A percentile compares a stretch with the other conserved stretches of the same genome.
phyloP scores from a whole-genome alignment of 2,888 invertebrate genomes.

The Hirtodrosophila trivittata region DNA sequence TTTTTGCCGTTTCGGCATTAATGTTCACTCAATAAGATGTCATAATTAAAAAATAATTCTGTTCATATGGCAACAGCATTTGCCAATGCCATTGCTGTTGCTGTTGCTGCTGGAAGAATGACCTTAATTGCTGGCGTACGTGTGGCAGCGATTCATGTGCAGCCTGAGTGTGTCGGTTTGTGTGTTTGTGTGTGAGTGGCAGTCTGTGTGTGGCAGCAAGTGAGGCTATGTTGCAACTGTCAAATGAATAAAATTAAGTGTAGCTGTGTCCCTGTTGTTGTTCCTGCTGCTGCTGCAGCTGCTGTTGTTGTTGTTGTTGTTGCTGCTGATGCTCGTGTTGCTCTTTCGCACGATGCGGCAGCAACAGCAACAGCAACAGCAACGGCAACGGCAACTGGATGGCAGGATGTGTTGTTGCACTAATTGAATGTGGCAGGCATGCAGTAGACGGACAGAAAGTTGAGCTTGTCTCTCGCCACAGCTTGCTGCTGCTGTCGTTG shows the following conservation, averaged over 20 bases:
- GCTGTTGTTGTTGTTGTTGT: conserved; percentile 40
- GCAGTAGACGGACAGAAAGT: conserved; percentile 49
- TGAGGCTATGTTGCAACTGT: conserved; percentile 71
- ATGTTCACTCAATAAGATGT: conserved; percentile 77
- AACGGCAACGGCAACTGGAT: conserved; percentile 59
- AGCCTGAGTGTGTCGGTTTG: conserved; percentile 16
- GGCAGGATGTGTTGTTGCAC: conserved; percentile 80
- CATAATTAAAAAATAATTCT: conserved; percentile 75
- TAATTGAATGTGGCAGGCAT: conserved; percentile 80
- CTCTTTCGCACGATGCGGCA: conserved; percentile 25
- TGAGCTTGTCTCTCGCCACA: conserved; percentile 54
- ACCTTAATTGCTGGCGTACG: conserved; percentile 76
- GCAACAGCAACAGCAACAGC: conserved; percentile 31
- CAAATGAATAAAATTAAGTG: conserved; percentile 82
- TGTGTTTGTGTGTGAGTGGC: conserved; percentile 36
- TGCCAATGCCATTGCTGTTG: conserved; percentile 20
- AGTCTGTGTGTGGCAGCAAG: conserved; percentile 52
- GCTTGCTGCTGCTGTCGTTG: conserved; percentile 25
- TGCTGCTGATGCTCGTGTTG: conserved; percentile 42
- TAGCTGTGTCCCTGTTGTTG: conserved; percentile 63
- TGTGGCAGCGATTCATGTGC: conserved; percentile 73
- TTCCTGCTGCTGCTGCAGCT: conserved; percentile 43
- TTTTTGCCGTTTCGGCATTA: conserved; percentile 61
- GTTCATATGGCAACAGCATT: conserved; percentile 36
- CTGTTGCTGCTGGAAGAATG: conserved; percentile 59